These are phyloP conservation scores for Scyliorhinus canicula DNA, from an alignment of 2,797 vertebrate species.

Conservation along the genomic window DNA sequence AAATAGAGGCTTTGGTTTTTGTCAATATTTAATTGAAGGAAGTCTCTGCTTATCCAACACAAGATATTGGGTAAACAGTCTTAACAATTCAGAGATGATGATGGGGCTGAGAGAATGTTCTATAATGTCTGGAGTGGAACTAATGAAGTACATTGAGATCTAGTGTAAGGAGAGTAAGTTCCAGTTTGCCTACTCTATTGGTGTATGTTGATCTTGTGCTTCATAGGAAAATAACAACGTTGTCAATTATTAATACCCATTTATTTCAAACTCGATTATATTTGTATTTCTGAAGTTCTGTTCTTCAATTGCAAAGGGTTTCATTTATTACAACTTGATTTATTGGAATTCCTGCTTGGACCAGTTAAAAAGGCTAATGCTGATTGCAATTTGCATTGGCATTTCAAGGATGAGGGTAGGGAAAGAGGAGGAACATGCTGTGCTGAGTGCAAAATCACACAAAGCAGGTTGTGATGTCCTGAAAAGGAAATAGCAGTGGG, in stretches of 20 bases:
- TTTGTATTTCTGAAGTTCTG: neutral
- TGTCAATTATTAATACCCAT: neutral
- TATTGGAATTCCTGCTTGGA: neutral
- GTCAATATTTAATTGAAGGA: neutral
- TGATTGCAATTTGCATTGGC: neutral
- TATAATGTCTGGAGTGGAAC: neutral
- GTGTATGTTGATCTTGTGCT: neutral
- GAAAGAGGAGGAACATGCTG: neutral
- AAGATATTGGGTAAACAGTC: neutral
- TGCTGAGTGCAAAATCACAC: neutral
- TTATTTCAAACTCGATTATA: neutral
- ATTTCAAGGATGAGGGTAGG: neutral
- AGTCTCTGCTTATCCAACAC: neutral
- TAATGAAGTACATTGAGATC: neutral
- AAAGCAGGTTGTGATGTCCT: neutral
- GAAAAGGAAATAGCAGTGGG: neutral
- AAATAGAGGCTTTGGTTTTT: neutral
- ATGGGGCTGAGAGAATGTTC: neutral
- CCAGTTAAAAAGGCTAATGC: neutral
- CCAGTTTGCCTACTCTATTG: neutral
- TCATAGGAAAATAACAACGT: neutral
- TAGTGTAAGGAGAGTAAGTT: neutral
- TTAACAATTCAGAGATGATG: neutral
- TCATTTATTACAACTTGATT: neutral
- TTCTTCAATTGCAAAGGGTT: neutral